These are phyloP conservation scores for Globodera ellingtonae DNA, from an alignment of 1,140 invertebrate genomes.

Conservation along the genomic window DNA sequence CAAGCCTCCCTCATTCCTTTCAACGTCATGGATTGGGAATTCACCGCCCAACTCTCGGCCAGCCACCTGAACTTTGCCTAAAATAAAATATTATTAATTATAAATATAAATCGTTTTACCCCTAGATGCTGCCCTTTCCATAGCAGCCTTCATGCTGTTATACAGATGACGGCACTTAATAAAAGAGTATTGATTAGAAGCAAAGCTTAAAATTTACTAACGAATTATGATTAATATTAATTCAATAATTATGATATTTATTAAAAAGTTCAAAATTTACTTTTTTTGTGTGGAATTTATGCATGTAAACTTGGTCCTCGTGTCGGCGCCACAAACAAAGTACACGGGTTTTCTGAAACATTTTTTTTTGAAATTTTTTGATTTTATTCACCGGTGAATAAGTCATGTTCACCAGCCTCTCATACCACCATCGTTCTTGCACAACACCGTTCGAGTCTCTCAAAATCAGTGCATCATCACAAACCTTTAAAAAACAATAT, in stretches of 20 bases:
- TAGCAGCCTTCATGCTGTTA: conserved; percentile 96
- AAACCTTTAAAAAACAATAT: conserved; percentile 79
- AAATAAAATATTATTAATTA: neutral
- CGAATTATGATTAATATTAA: no score
- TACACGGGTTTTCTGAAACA: conserved; percentile 80
- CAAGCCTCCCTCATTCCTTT: conserved; percentile 90
- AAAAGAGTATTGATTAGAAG: no score
- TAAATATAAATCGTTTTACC: neutral
- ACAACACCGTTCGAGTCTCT: conserved; percentile 89
- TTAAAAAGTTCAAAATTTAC: conserved; percentile 68
- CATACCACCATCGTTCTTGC: conserved; percentile 97
- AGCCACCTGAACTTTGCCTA: conserved; percentile 70
- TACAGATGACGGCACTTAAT: conserved; percentile 93
- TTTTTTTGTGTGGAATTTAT: conserved; percentile 99
- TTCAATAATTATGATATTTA: no score
- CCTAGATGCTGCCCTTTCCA: conserved; percentile 76
- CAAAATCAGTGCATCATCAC: conserved; percentile 93
- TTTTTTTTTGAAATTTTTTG: neutral
- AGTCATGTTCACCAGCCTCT: conserved; percentile 97
- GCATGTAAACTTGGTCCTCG: conserved; percentile 75
- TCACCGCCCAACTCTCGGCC: conserved; percentile 86
- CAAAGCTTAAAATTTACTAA: no score
- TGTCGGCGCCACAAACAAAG: conserved; percentile 83
- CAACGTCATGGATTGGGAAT: conserved; percentile 96
- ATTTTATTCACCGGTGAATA: conserved; percentile 75